A percentile compares a stretch with the other conserved stretches of the same genome.
Conservation (phyloP, 2,113 vertebrate species). For the Xiphophorus maculatus region DNA sequence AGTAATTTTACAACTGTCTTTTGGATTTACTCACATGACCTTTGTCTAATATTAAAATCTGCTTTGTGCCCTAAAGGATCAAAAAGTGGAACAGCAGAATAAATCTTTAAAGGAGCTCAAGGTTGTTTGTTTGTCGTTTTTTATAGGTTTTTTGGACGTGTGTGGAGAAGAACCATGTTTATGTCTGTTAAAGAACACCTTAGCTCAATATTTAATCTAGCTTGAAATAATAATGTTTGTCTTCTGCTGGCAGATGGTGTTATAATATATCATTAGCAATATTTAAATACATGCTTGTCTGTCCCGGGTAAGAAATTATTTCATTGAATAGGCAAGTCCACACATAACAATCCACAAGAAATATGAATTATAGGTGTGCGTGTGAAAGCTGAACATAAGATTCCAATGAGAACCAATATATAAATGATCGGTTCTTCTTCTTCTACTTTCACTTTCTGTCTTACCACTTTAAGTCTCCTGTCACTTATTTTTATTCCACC, state of each 20-base stretch:
- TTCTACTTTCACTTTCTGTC: background rate
- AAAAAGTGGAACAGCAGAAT: too few relatives aligned
- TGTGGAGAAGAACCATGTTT: background rate
- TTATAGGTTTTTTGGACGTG: background rate
- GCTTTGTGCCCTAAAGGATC: too few relatives aligned
- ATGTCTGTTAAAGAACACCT: background rate
- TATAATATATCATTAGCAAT: background rate
- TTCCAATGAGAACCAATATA: background rate
- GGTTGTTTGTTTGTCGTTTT: background rate
- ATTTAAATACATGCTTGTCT: too few relatives aligned
- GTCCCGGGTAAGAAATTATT: background rate
- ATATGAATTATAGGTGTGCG: background rate
- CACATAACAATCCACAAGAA: background rate
- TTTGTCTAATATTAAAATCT: too few relatives aligned
- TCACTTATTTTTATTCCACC: background rate
- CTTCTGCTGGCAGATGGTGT: background rate
- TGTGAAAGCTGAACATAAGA: background rate
- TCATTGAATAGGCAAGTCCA: background rate
- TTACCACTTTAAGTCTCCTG: background rate
- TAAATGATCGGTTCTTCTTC: background rate
- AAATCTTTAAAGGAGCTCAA: background rate
- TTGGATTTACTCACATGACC: too few relatives aligned
- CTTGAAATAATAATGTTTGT: background rate
- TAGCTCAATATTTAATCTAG: background rate
- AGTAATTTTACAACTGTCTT: background rate